Percentiles rank a stretch among this genome's conserved stretches.
phyloP scores from a whole-genome alignment of 2,888 invertebrate species.

The Orthosia incerta region DNA sequence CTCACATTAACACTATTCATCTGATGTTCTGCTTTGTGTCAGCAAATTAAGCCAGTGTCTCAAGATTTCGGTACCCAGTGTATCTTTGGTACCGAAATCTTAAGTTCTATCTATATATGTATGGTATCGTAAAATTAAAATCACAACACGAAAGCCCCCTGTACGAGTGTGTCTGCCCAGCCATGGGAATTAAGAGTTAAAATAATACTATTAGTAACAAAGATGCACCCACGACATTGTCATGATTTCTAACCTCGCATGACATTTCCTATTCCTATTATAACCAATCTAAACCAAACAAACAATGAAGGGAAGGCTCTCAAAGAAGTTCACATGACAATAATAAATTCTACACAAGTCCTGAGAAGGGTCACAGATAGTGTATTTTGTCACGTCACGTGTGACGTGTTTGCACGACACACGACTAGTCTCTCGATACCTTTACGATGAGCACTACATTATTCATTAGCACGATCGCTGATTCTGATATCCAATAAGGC shows the following conservation, averaged over 20 bases:
- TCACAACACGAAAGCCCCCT: too few relatives aligned
- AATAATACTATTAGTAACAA: not conserved
- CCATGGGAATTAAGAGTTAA: conserved; percentile 1
- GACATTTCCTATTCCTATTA: conserved; percentile 20
- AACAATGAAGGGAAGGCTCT: conserved; percentile 43
- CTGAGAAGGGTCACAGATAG: conserved; percentile 44
- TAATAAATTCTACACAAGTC: conserved; percentile 42
- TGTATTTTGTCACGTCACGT: conserved; percentile 16
- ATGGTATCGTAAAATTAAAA: too few relatives aligned
- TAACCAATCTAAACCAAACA: conserved; percentile 6
- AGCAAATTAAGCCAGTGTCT: too few relatives aligned
- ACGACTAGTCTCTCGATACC: conserved; percentile 27
- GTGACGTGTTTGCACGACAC: conserved; percentile 44
- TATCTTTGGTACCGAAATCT: too few relatives aligned
- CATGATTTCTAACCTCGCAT: conserved; percentile 18
- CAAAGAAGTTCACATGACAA: conserved; percentile 43
- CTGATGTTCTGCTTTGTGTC: too few relatives aligned
- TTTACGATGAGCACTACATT: conserved; percentile 38
- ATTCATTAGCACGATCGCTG: conserved; percentile 54
- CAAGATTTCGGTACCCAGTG: too few relatives aligned
- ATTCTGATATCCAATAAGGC: not conserved
- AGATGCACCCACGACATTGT: conserved; percentile 7
- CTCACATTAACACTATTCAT: too few relatives aligned
- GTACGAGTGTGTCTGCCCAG: too few relatives aligned
- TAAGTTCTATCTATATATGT: too few relatives aligned